Evolutionary conservation across 2,888 invertebrate genomes (phyloP).

Genomic region (Pandemis corylana): DNA sequence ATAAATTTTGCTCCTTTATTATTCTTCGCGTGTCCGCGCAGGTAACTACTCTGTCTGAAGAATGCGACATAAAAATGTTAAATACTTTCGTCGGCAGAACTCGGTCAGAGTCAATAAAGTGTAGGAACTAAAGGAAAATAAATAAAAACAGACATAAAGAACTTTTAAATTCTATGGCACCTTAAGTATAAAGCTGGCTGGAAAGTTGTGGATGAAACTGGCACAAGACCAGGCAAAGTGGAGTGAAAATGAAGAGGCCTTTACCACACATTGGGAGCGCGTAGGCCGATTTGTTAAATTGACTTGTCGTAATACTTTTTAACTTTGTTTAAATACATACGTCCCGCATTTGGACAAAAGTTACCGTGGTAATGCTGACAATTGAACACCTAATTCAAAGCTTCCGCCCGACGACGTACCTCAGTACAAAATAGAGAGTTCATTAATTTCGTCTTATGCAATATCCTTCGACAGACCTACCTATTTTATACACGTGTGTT

Average conservation of each 20-base stretch:
- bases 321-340: background rate
- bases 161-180: background rate
- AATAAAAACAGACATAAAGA: background rate
- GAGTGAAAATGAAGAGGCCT: no score
- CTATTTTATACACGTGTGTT: no score
- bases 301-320: background rate
- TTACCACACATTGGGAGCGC: no score
- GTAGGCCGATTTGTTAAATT: no score
- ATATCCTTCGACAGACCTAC: no score
- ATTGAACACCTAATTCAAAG: background rate
- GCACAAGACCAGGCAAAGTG: no score
- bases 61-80: constrained; percentile 30
- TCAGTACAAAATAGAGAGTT: background rate
- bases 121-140: background rate
- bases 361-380: background rate
- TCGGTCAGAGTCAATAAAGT: constrained; percentile 12
- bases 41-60: constrained; percentile 22
- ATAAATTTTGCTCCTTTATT: constrained; percentile 44
- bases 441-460: background rate
- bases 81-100: constrained; percentile 18
- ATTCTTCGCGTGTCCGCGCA: constrained; percentile 37
- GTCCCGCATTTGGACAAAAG: no score
- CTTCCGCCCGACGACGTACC: background rate
- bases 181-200: background rate
- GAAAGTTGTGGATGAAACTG: no score